Conservation (phyloP, 1,140 invertebrate genomes). For the Hydropsyche tenuis region DNA sequence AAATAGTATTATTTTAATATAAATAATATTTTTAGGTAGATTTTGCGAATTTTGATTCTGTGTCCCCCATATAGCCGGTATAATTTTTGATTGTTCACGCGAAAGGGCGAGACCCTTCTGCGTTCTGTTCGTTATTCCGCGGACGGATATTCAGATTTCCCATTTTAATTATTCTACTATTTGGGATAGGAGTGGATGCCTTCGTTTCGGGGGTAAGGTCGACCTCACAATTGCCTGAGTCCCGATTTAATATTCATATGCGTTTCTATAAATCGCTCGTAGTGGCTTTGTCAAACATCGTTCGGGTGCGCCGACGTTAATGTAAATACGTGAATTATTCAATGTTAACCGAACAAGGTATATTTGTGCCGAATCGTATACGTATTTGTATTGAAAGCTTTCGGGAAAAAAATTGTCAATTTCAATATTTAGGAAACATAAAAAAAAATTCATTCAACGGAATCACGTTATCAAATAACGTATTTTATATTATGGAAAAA, state of each 20-base stretch:
- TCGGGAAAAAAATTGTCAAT: background rate
- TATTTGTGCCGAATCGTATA: no score
- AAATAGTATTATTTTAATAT: no score
- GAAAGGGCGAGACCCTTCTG: no score
- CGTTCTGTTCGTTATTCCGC: slow-evolving; percentile 20
- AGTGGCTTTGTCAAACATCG: slow-evolving; percentile 30
- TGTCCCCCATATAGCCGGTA: slow-evolving; percentile 11
- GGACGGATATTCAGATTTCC: slow-evolving; percentile 31
- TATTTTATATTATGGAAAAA: no score
- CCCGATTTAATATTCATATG: slow-evolving; percentile 32
- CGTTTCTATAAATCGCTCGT: slow-evolving; percentile 25
- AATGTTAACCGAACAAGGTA: background rate
- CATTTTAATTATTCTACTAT: slow-evolving; percentile 34
- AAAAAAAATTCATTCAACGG: no score
- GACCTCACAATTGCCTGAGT: background rate
- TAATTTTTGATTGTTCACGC: slow-evolving; percentile 24
- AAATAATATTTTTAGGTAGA: no score
- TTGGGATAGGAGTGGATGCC: slow-evolving; percentile 6
- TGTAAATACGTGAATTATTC: slow-evolving; percentile 26
- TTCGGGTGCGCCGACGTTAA: slow-evolving; percentile 6
- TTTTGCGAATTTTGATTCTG: no score
- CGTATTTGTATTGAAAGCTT: background rate
- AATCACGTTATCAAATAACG: no score
- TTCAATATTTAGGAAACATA: slow-evolving; percentile 1
- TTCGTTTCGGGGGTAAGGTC: background rate